These are phyloP conservation scores for Carcina quercana DNA, from an alignment of 2,888 invertebrate species.

Conservation along the genomic window DNA sequence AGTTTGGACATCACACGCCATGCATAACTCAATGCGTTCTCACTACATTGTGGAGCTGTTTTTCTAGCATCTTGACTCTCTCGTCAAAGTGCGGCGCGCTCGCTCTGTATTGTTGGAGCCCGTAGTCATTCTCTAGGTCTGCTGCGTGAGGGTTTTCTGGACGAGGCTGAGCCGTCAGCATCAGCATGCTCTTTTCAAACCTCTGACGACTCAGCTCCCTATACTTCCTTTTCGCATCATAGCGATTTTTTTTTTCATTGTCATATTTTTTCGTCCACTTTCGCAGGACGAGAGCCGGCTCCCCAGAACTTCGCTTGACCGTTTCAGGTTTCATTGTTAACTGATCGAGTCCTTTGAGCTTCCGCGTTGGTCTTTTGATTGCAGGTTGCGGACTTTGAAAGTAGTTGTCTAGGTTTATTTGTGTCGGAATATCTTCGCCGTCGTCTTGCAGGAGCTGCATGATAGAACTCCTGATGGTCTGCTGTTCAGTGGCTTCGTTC, in stretches of 20 bases:
- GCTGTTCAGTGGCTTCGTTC: constrained; percentile 50
- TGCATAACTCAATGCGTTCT: constrained; percentile 49
- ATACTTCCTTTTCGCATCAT: constrained; percentile 59
- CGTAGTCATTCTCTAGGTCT: constrained; percentile 86
- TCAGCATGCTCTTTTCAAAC: constrained; percentile 90
- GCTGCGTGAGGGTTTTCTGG: constrained; percentile 72
- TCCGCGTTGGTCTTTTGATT: constrained; percentile 35
- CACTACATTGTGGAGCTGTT: constrained; percentile 63
- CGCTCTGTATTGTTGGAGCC: constrained; percentile 89
- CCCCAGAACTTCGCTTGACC: constrained; percentile 36
- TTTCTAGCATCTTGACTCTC: constrained; percentile 85
- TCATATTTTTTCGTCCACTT: constrained; percentile 80
- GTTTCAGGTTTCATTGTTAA: constrained; percentile 27
- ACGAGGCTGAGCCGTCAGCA: constrained; percentile 86
- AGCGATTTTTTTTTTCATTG: constrained; percentile 79
- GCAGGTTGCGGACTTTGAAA: too few relatives aligned
- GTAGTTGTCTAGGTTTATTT: constrained; percentile 32
- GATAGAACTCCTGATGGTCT: constrained; percentile 39
- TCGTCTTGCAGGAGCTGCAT: constrained; percentile 46
- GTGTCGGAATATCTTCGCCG: constrained; percentile 19
- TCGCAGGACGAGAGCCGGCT: constrained; percentile 78
- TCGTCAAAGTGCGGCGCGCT: constrained; percentile 89
- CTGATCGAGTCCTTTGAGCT: constrained; percentile 47
- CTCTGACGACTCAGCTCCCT: constrained; percentile 83
- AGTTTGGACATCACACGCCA: constrained; percentile 26